A percentile compares a stretch with the other conserved stretches of the same genome.
These are phyloP conservation scores for Pao palembangensis DNA, from an alignment of 2,113 vertebrate species.

Conservation along the genomic window DNA sequence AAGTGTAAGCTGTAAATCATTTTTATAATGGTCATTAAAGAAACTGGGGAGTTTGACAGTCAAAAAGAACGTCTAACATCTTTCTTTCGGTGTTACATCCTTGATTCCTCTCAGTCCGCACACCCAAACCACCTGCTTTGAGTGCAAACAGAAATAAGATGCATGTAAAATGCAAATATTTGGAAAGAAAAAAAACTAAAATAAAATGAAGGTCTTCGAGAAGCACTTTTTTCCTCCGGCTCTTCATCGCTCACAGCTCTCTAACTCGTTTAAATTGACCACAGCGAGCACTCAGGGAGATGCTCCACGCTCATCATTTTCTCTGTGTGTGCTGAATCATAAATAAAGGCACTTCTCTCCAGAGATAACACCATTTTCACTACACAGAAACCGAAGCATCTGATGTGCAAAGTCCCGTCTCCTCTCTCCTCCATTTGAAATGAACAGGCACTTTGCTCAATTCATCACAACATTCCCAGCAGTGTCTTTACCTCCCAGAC, in stretches of 20 bases:
- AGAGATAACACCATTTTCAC: slow-evolving; percentile 3
- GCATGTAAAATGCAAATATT: too few species aligned
- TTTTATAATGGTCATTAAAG: too few species aligned
- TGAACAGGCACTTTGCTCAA: slow-evolving; percentile 1
- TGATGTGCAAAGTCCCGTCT: slow-evolving; percentile 1
- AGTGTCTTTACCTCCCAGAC: neutral
- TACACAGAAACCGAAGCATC: slow-evolving; percentile 7
- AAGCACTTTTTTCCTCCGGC: neutral
- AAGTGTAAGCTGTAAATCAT: slow-evolving; percentile 8
- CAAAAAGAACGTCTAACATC: too few species aligned
- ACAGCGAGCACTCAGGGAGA: neutral
- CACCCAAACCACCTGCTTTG: too few species aligned
- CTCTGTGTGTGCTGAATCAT: neutral
- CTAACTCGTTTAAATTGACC: neutral
- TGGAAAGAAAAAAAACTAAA: too few species aligned
- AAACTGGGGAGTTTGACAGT: too few species aligned
- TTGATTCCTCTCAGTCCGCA: too few species aligned
- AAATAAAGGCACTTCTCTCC: slow-evolving; percentile 7
- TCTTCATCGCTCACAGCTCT: neutral
- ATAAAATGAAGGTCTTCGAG: too few species aligned
- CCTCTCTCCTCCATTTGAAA: slow-evolving; percentile 1
- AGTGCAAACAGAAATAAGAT: too few species aligned
- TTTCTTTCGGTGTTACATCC: too few species aligned
- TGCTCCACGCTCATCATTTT: neutral
- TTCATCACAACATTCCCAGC: slow-evolving; percentile 15